These are phyloP conservation scores for Furnarius figulus DNA, from an alignment of 2,113 vertebrate genomes.

Conservation along the genomic window DNA sequence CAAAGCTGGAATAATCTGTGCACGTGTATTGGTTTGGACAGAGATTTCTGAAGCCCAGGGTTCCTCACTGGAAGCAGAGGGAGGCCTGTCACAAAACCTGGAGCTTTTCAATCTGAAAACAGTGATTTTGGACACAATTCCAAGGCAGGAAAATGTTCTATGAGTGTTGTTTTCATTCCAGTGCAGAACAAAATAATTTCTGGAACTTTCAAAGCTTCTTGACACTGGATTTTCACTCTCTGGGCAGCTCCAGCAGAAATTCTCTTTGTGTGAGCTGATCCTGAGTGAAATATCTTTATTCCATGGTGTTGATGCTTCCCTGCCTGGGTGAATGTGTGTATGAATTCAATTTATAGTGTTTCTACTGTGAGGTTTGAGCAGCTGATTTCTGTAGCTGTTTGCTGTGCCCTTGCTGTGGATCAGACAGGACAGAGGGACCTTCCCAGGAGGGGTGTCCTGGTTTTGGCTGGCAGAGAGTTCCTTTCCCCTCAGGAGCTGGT, in stretches of 20 bases:
- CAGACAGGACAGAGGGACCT: background rate
- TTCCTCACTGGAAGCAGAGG: background rate
- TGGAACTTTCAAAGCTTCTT: background rate
- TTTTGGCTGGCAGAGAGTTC: background rate
- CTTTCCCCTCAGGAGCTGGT: background rate
- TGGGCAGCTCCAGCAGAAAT: background rate
- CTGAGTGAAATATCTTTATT: background rate
- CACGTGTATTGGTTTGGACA: background rate
- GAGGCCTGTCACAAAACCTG: background rate
- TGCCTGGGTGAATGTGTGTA: background rate
- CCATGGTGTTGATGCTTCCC: background rate
- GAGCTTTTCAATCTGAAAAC: background rate
- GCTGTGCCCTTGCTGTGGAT: background rate
- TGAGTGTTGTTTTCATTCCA: slow-evolving; percentile 23
- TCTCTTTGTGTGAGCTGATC: background rate
- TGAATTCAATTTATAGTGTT: background rate
- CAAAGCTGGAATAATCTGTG: background rate
- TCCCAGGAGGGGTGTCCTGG: background rate
- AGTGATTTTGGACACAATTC: background rate
- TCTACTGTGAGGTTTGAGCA: background rate
- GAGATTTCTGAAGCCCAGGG: background rate
- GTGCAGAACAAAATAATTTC: background rate
- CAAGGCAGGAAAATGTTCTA: background rate
- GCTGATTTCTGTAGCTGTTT: background rate
- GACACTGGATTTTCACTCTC: background rate